Evolutionary conservation across 2,113 vertebrate species (phyloP), one percentile per base, ranked within the genome.

Genomic region (Phasianus colchicus): DNA sequence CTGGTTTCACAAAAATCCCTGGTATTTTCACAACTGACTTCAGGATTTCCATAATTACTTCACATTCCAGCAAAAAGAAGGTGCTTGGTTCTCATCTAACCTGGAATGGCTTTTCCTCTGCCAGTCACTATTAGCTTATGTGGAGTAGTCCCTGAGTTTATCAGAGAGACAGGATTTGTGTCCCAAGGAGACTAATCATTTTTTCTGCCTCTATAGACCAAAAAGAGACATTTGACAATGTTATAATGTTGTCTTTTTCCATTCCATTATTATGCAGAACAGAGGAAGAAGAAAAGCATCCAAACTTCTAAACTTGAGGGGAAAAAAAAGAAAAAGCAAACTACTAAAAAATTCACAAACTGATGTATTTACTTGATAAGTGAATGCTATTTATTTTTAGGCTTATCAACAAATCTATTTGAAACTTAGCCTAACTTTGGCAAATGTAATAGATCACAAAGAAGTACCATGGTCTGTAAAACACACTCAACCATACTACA

Each of bases 41-140:
- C 83, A 94, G 88, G 88, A 95, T 95, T 95, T 95, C 88, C 91
- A 83, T 82, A 91, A 90, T 78, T 88, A 93, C 88, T 96, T 95
- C 58, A 86, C 94, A 92, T 67, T 76, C 70, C 72, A 88, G 83
- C 48, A 84, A 86, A 87, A 70, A 81, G 69, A 92, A 90, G 70
- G 29, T 48, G n/a, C 70, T 93, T 75, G 52, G 63, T 81, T 93
- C 86, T 95, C 91, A 91, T 93, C 73, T 91, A 92, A 95, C 43
- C 21, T 76, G 38, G 69, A 87, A 89, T 0, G 0, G 66, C 71
- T 95, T 91, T 91, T 91, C 34, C 61, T 47, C 65, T 92, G 85
- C 72, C 60, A 91, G 91, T 77, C 95, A 78, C 50, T 71, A 64
- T 88, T 92, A 95, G 60, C 47, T 91, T 83, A 71, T 17, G 57